phyloP scores from a whole-genome alignment of 2,113 vertebrate genomes.

The Charadrius vociferus region DNA sequence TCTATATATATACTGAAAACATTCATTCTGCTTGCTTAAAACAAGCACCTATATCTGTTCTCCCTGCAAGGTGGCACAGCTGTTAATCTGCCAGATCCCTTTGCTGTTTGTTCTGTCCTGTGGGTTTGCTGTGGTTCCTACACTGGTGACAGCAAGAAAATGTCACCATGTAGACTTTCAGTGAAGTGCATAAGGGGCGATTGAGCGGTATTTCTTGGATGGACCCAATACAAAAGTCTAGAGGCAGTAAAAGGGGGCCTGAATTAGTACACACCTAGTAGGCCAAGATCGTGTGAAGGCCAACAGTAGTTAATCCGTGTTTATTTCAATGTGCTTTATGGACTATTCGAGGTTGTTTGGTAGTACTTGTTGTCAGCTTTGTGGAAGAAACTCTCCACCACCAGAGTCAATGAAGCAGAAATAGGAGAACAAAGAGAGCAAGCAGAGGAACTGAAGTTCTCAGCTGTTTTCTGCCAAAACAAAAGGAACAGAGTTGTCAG shows the following conservation, averaged over 20 bases:
- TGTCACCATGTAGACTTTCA: background rate
- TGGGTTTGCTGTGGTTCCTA: background rate
- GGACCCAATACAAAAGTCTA: background rate
- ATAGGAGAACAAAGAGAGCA: background rate
- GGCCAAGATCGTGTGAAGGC: background rate
- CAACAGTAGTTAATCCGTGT: background rate
- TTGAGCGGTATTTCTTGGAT: background rate
- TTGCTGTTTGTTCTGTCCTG: background rate
- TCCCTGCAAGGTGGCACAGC: background rate
- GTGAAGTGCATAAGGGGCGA: background rate
- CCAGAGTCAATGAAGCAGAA: background rate
- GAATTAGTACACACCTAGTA: background rate
- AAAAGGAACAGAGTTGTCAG: background rate
- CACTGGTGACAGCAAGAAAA: background rate
- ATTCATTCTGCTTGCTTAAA: background rate
- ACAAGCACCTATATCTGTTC: rapidly evolving
- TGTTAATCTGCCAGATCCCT: background rate
- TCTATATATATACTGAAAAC: background rate
- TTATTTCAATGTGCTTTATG: background rate
- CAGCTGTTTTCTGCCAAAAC: background rate
- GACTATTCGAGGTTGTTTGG: background rate
- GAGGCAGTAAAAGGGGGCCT: background rate
- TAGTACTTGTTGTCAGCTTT: background rate
- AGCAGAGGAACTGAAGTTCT: background rate
- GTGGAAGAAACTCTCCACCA: background rate